phyloP scores from a whole-genome alignment of 2,113 vertebrate species.

The Myocastor coypus region DNA sequence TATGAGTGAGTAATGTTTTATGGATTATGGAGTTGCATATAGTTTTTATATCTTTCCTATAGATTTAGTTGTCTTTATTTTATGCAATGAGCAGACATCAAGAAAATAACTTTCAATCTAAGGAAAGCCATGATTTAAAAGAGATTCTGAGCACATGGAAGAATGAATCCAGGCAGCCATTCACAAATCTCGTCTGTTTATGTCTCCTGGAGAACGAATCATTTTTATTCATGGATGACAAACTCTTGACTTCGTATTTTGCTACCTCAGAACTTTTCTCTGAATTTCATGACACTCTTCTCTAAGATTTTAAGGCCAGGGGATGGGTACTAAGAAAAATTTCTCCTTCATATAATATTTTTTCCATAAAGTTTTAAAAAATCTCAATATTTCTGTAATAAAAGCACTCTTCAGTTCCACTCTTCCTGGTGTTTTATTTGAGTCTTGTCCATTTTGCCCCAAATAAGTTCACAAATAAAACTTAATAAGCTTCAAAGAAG shows the following conservation, averaged over 20 bases:
- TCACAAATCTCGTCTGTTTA: slow-evolving; percentile 37
- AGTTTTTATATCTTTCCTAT: not conserved
- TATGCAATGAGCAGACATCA: not conserved
- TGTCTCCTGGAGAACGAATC: not conserved
- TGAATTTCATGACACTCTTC: slow-evolving; percentile 50
- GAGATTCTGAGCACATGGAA: not conserved
- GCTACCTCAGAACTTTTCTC: slow-evolving; percentile 55
- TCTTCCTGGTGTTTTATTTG: slow-evolving; percentile 15
- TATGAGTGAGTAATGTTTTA: not conserved
- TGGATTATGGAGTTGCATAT: not conserved
- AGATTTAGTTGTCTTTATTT: slow-evolving; percentile 47
- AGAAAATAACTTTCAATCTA: slow-evolving; percentile 5
- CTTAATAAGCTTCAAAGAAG: not conserved
- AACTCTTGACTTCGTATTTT: slow-evolving; percentile 43
- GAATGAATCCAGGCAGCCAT: not conserved
- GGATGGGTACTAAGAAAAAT: slow-evolving; percentile 54
- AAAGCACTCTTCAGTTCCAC: slow-evolving; percentile 39
- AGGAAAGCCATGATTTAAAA: not conserved
- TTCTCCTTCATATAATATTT: slow-evolving; percentile 46
- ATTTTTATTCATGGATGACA: slow-evolving; percentile 59
- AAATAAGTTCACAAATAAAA: not conserved
- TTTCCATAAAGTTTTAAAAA: slow-evolving; percentile 62
- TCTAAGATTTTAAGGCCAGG: slow-evolving; percentile 57
- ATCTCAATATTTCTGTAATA: slow-evolving; percentile 34
- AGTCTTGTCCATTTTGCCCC: not conserved